A percentile compares a stretch with the other conserved stretches of the same genome.
Evolutionary conservation across 2,113 vertebrate genomes (phyloP).

Genomic region (Dicerorhinus sumatrensis): DNA sequence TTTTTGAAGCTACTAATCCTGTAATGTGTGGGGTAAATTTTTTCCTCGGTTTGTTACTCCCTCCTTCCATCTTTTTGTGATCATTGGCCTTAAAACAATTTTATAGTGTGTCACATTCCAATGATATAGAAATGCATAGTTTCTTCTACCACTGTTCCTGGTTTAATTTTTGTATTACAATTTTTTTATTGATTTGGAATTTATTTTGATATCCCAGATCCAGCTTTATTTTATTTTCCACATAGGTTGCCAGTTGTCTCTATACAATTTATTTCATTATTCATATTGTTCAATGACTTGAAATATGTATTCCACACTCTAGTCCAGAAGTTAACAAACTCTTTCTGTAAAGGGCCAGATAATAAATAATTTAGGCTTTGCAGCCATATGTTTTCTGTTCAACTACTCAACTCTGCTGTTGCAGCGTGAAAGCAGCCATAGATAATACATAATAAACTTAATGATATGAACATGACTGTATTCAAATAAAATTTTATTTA

Average conservation of each 20-base stretch:
- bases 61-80: background rate
- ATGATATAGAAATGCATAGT: background rate
- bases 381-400: background rate
- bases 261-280: background rate
- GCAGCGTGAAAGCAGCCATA: background rate
- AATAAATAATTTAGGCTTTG: background rate
- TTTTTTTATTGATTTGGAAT: background rate
- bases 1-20: background rate
- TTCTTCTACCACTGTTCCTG: background rate
- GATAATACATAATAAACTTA: background rate
- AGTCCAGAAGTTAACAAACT: background rate
- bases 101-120: background rate
- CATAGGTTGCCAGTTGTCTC: background rate
- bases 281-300: background rate
- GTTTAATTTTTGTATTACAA: background rate
- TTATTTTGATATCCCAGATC: background rate
- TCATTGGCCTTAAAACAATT: background rate
- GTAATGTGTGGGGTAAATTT: background rate
- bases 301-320: background rate
- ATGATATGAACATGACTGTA: background rate
- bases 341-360: background rate
- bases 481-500: background rate
- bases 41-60: background rate
- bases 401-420: background rate
- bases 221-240: background rate